A percentile compares a stretch with the other conserved stretches of the same genome.
These are phyloP conservation scores for Troides helena DNA, from an alignment of 2,888 invertebrate genomes.

Conservation along the genomic window DNA sequence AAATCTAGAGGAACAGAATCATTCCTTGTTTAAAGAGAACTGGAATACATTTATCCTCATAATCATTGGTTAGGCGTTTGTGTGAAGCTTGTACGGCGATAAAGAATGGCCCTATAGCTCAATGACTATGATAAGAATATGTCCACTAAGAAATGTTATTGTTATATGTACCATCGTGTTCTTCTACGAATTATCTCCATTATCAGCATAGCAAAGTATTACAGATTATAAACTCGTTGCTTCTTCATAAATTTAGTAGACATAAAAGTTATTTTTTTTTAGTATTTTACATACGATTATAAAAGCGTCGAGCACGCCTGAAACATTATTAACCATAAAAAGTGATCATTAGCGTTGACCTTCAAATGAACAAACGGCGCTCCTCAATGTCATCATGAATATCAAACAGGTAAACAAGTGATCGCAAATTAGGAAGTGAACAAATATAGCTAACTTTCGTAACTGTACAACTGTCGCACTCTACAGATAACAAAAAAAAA, in stretches of 20 bases:
- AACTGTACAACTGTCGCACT: slow-evolving; percentile 9
- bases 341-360: not conserved
- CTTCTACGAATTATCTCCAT: too few species aligned
- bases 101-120: not conserved
- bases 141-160: too few species aligned
- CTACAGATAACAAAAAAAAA: slow-evolving; percentile 14
- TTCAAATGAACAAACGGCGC: not conserved
- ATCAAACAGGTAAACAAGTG: slow-evolving; percentile 1
- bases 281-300: not conserved
- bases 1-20: not conserved
- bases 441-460: slow-evolving; percentile 11
- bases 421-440: slow-evolving; percentile 12
- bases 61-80: not conserved
- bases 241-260: not conserved
- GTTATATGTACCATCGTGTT: too few species aligned
- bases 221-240: too few species aligned
- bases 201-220: too few species aligned
- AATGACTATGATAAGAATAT: not conserved
- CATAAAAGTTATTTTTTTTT: not conserved
- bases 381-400: not conserved
- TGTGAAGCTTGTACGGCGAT: not conserved
- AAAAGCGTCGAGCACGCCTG: not conserved
- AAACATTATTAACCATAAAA: slow-evolving; percentile 1
- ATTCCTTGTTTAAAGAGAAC: slow-evolving; percentile 1
- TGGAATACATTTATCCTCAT: slow-evolving; percentile 3